phyloP scores from a whole-genome alignment of 2,113 vertebrate species.

The Rissa tridactyla region DNA sequence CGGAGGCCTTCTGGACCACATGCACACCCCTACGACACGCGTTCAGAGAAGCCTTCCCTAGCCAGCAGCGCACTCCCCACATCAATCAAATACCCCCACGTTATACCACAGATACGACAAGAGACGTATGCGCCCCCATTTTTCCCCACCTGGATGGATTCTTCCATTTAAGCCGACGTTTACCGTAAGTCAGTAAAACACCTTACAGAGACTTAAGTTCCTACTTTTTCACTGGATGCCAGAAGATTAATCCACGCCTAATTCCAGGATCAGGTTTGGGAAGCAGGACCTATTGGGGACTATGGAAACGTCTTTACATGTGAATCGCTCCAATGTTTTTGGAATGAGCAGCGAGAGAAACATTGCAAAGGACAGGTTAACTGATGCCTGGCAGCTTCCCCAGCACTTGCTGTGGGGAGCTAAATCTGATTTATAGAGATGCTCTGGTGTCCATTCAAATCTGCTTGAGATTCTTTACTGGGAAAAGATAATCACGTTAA shows the following conservation, averaged over 20 bases:
- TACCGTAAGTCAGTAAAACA: neutral
- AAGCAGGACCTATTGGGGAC: neutral
- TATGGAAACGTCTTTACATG: neutral
- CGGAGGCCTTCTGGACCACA: neutral
- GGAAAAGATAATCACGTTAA: neutral
- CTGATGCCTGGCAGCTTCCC: neutral
- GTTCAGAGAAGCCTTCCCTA: neutral
- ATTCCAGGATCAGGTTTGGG: neutral
- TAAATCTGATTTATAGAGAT: neutral
- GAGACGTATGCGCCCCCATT: fast-evolving
- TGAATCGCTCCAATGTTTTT: neutral
- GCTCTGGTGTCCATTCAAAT: neutral
- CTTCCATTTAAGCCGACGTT: neutral
- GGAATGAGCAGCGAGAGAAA: neutral
- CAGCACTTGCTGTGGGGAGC: neutral
- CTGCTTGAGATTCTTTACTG: neutral
- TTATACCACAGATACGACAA: fast-evolving
- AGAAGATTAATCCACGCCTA: neutral
- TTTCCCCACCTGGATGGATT: neutral
- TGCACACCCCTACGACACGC: fast-evolving
- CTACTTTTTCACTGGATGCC: neutral
- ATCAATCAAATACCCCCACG: too few relatives aligned
- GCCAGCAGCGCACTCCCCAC: fast-evolving
- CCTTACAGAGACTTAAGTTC: neutral
- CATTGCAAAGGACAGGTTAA: neutral